Percentiles rank a stretch among this genome's conserved stretches.
Evolutionary conservation across 2,113 vertebrate genomes (phyloP).

Genomic region (Oxyruncus cristatus): DNA sequence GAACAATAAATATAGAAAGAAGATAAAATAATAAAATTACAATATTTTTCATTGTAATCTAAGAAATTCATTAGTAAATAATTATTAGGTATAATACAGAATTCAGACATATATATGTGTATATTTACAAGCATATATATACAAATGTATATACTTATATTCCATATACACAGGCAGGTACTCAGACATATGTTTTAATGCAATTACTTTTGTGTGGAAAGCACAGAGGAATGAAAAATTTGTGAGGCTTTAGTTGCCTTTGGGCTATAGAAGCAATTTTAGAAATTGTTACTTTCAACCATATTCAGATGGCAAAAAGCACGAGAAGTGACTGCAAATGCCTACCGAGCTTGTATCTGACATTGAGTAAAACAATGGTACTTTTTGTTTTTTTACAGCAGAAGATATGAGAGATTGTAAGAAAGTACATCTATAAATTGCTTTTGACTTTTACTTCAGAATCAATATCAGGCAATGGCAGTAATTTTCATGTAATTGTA

Average conservation of each 20-base stretch:
- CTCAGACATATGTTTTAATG: neutral
- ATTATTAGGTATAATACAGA: neutral
- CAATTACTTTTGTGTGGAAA: neutral
- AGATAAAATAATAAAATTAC: neutral
- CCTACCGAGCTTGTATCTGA: neutral
- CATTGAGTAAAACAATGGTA: neutral
- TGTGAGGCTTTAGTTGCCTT: neutral
- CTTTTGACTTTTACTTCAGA: neutral
- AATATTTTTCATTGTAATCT: neutral
- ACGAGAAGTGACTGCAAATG: neutral
- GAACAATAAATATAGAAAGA: neutral
- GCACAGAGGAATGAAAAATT: neutral
- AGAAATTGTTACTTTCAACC: neutral
- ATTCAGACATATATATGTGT: neutral
- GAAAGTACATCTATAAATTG: neutral
- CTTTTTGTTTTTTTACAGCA: neutral
- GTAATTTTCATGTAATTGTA: neutral
- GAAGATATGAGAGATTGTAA: neutral
- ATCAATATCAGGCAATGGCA: neutral
- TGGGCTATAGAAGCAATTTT: neutral
- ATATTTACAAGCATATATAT: no score
- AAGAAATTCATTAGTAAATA: neutral
- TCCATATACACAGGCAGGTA: rapidly evolving
- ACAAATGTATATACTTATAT: neutral
- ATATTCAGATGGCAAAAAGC: neutral